These are phyloP conservation scores for Cuculus canorus DNA, from an alignment of 2,797 vertebrate species.

Conservation along the genomic window DNA sequence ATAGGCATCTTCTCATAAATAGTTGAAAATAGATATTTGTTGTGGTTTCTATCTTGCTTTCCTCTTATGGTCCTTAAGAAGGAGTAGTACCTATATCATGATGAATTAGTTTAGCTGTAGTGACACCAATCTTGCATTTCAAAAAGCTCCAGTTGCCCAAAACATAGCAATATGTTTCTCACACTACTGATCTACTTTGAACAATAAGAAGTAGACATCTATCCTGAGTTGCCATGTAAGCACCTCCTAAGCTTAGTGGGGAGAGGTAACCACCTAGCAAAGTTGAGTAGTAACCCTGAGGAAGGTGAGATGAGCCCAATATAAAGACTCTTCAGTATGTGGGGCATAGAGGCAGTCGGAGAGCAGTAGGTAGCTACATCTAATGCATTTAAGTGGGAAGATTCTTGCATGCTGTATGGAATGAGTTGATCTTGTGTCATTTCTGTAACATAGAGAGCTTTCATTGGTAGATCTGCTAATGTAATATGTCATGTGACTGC, in stretches of 20 bases:
- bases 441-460: not conserved
- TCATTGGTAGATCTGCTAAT: not conserved
- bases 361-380: not conserved
- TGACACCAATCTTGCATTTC: not conserved
- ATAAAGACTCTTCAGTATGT: not conserved
- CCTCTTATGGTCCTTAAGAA: not conserved
- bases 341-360: not conserved
- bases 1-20: not conserved
- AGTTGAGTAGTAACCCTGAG: not conserved
- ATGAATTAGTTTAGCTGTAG: not conserved
- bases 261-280: not conserved
- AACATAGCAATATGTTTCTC: not conserved
- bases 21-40: not conserved
- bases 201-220: not conserved
- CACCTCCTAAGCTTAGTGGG: not conserved
- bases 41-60: not conserved
- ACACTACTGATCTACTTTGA: not conserved
- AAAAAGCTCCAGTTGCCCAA: not conserved
- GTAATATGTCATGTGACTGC: rapidly evolving
- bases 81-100: not conserved
- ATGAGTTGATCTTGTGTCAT: not conserved
- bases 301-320: not conserved
- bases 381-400: not conserved
- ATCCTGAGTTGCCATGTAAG: not conserved
- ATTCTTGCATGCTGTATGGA: not conserved